Percentiles rank a stretch among this genome's conserved stretches.
Conservation (phyloP, 2,113 vertebrate genomes). For the Paramisgurnus dabryanus region DNA sequence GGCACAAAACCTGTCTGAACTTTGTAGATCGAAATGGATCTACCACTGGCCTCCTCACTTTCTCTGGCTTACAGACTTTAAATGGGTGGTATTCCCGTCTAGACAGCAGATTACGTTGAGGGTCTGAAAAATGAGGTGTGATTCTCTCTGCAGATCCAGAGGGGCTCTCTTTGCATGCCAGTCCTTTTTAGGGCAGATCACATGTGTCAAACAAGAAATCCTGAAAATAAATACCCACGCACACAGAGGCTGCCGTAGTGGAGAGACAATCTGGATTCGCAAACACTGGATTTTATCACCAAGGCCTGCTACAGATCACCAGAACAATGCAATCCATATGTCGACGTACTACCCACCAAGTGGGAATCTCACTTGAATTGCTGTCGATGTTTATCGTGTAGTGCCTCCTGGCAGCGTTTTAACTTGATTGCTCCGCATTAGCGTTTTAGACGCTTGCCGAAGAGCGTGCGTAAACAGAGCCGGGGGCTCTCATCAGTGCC, state of each 20-base stretch:
- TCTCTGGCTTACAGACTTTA: slow-evolving; percentile 72
- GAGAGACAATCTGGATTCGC: slow-evolving; percentile 16
- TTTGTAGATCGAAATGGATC: slow-evolving; percentile 68
- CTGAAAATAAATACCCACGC: slow-evolving; percentile 24
- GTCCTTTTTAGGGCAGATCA: slow-evolving; percentile 79
- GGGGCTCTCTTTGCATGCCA: slow-evolving; percentile 72
- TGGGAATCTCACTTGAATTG: slow-evolving; percentile 6
- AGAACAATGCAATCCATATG: slow-evolving; percentile 36
- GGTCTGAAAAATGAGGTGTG: slow-evolving; percentile 51
- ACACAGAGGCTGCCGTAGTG: slow-evolving; percentile 39
- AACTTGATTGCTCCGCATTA: slow-evolving; percentile 37
- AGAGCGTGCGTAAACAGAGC: slow-evolving; percentile 12
- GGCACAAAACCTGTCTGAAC: slow-evolving; percentile 55
- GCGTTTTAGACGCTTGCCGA: slow-evolving; percentile 12
- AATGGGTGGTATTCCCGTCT: slow-evolving; percentile 80
- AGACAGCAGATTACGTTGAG: slow-evolving; percentile 70
- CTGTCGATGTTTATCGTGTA: slow-evolving; percentile 5
- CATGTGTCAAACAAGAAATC: slow-evolving; percentile 60
- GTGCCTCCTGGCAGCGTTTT: slow-evolving; percentile 24
- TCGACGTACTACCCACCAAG: background rate
- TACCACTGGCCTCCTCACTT: slow-evolving; percentile 61
- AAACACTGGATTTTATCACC: background rate
- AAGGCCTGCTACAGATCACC: background rate
- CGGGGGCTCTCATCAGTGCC: slow-evolving; percentile 15
- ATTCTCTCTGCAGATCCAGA: slow-evolving; percentile 64